phyloP scores from a whole-genome alignment of 2,797 vertebrate genomes.

The Rachycentron canadum region DNA sequence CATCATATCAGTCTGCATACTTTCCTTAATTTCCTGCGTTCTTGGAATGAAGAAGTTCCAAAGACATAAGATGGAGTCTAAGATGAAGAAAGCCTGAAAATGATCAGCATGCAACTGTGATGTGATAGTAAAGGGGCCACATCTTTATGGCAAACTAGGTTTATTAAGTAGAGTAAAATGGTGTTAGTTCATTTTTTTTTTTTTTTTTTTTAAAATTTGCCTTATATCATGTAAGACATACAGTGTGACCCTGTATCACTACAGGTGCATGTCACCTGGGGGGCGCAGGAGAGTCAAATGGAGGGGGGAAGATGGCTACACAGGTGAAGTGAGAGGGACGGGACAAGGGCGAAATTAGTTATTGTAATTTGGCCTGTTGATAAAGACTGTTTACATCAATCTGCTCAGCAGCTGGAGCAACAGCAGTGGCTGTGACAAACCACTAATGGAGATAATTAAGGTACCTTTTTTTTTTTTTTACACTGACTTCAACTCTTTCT shows the following conservation, averaged over 20 bases:
- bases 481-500: neutral
- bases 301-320: neutral
- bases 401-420: neutral
- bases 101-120: neutral
- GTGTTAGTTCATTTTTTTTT: neutral
- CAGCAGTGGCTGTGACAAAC: neutral
- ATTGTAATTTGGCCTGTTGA: neutral
- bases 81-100: neutral
- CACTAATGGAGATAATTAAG: neutral
- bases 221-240: neutral
- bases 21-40: neutral
- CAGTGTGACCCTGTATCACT: neutral
- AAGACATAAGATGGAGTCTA: neutral
- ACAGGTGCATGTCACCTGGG: neutral
- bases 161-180: neutral
- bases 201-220: neutral
- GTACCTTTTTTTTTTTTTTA: neutral
- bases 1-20: slow-evolving; percentile 11
- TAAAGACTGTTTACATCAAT: neutral
- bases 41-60: neutral
- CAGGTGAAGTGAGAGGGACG: neutral
- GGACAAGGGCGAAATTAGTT: neutral
- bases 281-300: neutral
- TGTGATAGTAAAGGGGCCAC: neutral
- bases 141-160: neutral